Conservation (phyloP, 1,140 invertebrate genomes). For the Drosophila kanapiae region DNA sequence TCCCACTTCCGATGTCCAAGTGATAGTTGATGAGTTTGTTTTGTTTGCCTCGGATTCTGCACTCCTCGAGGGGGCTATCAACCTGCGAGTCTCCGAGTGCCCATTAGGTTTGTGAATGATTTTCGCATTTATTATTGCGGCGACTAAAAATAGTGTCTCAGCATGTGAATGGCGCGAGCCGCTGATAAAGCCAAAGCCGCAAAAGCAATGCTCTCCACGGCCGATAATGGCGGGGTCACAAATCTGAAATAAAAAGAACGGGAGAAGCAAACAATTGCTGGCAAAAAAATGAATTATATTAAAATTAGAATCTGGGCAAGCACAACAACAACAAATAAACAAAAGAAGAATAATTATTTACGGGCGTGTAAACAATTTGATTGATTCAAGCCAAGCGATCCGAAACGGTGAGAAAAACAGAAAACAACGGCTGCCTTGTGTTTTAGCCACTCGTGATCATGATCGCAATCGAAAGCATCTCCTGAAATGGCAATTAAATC, state of each 20-base stretch:
- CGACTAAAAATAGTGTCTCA: slow-evolving; percentile 59
- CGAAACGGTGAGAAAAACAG: slow-evolving; percentile 38
- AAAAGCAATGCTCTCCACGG: not conserved
- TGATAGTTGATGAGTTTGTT: slow-evolving; percentile 25
- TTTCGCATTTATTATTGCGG: slow-evolving; percentile 30
- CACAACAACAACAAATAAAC: slow-evolving; percentile 42
- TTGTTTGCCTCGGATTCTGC: slow-evolving; percentile 20
- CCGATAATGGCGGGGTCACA: slow-evolving; percentile 49
- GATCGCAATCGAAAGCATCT: slow-evolving; percentile 37
- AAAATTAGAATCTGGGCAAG: slow-evolving; percentile 44
- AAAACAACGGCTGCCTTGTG: slow-evolving; percentile 44
- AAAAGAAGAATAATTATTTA: slow-evolving; percentile 56
- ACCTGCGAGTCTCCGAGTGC: slow-evolving; percentile 26
- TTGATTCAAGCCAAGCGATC: slow-evolving; percentile 49
- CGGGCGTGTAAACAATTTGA: slow-evolving; percentile 62
- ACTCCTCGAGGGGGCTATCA: slow-evolving; percentile 53
- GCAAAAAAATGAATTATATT: slow-evolving; percentile 25
- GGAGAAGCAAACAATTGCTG: slow-evolving; percentile 26
- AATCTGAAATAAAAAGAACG: slow-evolving; percentile 25
- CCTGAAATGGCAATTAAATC: slow-evolving; percentile 28
- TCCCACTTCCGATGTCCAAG: slow-evolving; percentile 14
- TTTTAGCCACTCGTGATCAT: slow-evolving; percentile 32
- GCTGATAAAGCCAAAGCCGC: slow-evolving; percentile 47
- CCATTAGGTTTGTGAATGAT: slow-evolving; percentile 48
- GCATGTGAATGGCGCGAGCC: slow-evolving; percentile 76